Base-by-base conservation (phyloP, 35 echinoderm and acorn worm species). In the Ophioderma brevispina region DNA sequence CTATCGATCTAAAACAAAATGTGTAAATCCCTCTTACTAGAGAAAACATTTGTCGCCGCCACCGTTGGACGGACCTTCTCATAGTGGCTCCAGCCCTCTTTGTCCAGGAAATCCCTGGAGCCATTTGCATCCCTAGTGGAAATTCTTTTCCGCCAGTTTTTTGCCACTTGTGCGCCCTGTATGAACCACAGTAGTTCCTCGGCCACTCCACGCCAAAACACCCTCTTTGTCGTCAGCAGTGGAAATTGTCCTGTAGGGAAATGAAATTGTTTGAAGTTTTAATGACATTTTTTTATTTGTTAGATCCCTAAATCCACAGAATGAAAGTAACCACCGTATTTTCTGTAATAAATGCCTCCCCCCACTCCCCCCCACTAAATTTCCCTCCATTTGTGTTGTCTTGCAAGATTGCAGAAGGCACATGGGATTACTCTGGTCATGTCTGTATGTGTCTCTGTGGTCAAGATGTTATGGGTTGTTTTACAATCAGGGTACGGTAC, bases 101-200 rank as follows among this genome's bases (percentile, higher is more conserved):
- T 87, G 38, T 99, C 93, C 32, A 99, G 85, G 40, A 99, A 99
- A 4, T 95, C 91, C 42, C 94, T 90, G 0, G 97, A 99, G 32
- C 97, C 93, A 33, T 99, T 99, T 13, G 93, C 97, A 79, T 99
- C 97, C 97, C 97, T 95, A 50, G 95, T 99, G 36, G 88, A 86
- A 50, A 99, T 80, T 13, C 90, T 90, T 76, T 99, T 99, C 23
- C 93, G 93, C 2, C 59, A 11, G 28, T 95, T 84, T 37, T 92
- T 91, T 31, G 90, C 93, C 19, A 46, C 97, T 49, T 88, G 92
- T 0, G 97, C 95, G 15, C 97, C 97, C 41, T 88, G 92, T 38
- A 99, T 77, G 79, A 99, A 99, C 97, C 97, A 99, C 0, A 99
- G 90, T 0, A 99, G 88, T 43, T 99, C 97, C 55, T 99, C 90